Percentiles rank a stretch among this genome's conserved stretches.
These are phyloP conservation scores for Centroberyx gerrardi DNA, from an alignment of 2,797 vertebrate genomes.

Conservation along the genomic window DNA sequence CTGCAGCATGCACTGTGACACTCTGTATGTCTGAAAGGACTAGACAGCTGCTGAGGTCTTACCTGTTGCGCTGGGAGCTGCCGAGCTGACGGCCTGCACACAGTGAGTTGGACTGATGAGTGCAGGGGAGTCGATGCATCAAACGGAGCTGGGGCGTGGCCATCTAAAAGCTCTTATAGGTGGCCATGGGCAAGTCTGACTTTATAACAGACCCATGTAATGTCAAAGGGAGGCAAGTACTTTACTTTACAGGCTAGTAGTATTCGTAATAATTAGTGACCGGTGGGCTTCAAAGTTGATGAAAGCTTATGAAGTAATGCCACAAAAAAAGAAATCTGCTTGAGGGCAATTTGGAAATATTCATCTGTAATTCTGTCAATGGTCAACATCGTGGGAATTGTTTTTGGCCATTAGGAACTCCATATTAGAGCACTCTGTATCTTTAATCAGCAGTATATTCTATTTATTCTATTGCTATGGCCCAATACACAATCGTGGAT, in stretches of 20 bases:
- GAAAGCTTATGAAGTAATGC: too few species aligned
- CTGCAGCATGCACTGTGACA: conserved; percentile 40
- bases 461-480: too few species aligned
- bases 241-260: too few species aligned
- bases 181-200: conserved; percentile 29
- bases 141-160: conserved; percentile 75
- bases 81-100: conserved; percentile 68
- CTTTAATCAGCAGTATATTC: too few species aligned
- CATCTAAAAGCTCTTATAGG: conserved; percentile 31
- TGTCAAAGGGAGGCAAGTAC: conserved; percentile 16
- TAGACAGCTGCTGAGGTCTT: conserved; percentile 60
- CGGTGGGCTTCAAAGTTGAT: background rate
- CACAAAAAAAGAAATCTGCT: too few species aligned
- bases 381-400: too few species aligned
- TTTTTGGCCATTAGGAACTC: too few species aligned
- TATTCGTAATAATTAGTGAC: too few species aligned
- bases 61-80: conserved; percentile 81
- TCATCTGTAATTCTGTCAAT: too few species aligned
- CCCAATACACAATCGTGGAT: too few species aligned
- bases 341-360: too few species aligned
- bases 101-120: conserved; percentile 43
- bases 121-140: conserved; percentile 45
- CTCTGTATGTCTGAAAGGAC: background rate
- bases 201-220: background rate
- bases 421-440: too few species aligned